Evolutionary conservation across 2,797 vertebrate species (phyloP).

Genomic region (Borostomias antarcticus): DNA sequence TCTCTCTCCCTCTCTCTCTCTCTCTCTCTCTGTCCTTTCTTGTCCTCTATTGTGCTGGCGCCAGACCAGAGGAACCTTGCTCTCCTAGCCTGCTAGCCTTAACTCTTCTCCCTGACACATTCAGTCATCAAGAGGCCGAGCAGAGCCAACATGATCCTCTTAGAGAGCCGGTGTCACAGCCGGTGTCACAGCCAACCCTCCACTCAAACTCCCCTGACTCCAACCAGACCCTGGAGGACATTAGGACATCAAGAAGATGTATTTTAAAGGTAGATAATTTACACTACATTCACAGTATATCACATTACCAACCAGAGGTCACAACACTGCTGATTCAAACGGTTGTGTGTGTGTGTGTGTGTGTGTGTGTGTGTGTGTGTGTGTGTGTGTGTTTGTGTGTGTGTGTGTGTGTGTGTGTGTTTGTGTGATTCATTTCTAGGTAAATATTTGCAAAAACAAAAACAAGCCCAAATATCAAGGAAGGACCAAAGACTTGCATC

Average conservation of each 20-base stretch:
- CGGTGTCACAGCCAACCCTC: constrained; percentile 40
- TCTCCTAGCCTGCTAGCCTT: constrained; percentile 41
- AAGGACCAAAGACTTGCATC: constrained; percentile 22
- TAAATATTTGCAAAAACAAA: constrained; percentile 34
- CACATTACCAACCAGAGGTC: constrained; percentile 40
- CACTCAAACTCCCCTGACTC: constrained; percentile 22
- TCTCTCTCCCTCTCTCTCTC: constrained; percentile 5
- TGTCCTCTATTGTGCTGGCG: constrained; percentile 45
- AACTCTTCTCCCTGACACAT: constrained; percentile 53
- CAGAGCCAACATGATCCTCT: constrained; percentile 47
- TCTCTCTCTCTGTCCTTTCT: constrained; percentile 8
- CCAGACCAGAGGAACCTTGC: constrained; percentile 49
- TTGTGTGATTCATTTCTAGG: no score
- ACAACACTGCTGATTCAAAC: neutral
- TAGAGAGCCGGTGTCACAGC: constrained; percentile 47
- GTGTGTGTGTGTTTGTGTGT: no score
- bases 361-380: no score
- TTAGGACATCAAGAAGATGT: neutral
- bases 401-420: no score
- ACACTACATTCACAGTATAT: neutral
- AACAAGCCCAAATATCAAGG: neutral
- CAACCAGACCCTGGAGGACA: neutral
- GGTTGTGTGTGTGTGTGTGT: no score
- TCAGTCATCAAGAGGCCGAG: constrained; percentile 57
- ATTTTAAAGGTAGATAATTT: neutral